Percentiles rank a stretch among this genome's conserved stretches.
Evolutionary conservation across 2,797 vertebrate genomes (phyloP).

Genomic region (Acomys russatus): DNA sequence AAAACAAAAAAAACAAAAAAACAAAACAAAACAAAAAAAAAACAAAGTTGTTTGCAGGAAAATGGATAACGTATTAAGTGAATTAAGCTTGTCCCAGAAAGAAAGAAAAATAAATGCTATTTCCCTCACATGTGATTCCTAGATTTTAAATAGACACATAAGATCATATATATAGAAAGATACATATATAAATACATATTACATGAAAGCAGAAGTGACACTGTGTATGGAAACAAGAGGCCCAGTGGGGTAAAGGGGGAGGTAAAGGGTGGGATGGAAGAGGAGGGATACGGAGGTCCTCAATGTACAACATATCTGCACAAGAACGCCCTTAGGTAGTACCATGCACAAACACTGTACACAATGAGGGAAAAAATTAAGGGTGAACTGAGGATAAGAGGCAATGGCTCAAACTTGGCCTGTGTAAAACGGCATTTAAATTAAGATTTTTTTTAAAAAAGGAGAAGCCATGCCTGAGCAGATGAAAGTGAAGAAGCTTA

Average conservation of each 20-base stretch:
- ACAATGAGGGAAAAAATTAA: background rate
- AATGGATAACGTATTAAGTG: background rate
- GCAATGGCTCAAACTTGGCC: background rate
- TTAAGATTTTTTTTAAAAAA: background rate
- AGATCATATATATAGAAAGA: background rate
- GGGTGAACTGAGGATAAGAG: background rate
- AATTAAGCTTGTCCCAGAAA: background rate
- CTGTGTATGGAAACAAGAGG: background rate
- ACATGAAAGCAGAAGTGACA: background rate
- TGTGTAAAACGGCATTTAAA: background rate
- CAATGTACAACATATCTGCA: background rate
- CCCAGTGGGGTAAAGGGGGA: background rate
- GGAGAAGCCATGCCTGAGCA: background rate
- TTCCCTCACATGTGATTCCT: background rate
- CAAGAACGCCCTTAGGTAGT: background rate
- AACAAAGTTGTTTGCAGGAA: background rate
- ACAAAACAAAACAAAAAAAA: background rate
- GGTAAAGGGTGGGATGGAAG: too few species aligned
- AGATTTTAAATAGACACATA: background rate
- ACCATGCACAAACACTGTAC: background rate
- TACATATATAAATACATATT: background rate
- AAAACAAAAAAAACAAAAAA: background rate
- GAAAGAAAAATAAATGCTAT: background rate
- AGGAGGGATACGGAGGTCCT: too few species aligned
- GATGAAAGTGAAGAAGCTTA: background rate